Evolutionary conservation across 2,113 vertebrate genomes (phyloP).

Genomic region (Chamaea fasciata): DNA sequence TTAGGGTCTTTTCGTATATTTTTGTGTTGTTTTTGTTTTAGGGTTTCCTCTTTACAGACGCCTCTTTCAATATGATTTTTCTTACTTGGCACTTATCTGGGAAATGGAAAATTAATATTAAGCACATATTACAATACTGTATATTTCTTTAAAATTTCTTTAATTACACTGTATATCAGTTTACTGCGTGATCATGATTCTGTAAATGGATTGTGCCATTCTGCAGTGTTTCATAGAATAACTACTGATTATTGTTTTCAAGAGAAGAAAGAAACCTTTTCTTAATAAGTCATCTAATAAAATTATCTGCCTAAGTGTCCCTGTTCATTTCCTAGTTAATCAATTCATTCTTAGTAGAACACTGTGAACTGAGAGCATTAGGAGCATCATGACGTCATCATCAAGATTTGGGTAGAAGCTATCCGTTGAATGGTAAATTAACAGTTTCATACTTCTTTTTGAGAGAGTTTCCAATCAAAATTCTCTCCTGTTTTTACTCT

Average conservation of each 20-base stretch:
- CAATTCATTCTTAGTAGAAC: not conserved
- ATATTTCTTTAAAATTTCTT: not conserved
- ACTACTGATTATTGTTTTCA: not conserved
- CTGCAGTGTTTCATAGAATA: not conserved
- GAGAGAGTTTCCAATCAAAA: not conserved
- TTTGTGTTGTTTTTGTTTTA: not conserved
- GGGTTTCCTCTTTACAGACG: not conserved
- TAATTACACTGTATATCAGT: accelerated
- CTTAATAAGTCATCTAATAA: not conserved
- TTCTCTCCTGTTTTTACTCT: not conserved
- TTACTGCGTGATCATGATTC: not conserved
- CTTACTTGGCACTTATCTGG: not conserved
- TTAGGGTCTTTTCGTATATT: not conserved
- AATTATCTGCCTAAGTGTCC: not conserved
- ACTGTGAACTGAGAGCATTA: not conserved
- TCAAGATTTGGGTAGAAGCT: not conserved
- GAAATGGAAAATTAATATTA: not conserved
- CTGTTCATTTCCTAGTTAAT: not conserved
- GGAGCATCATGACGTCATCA: not conserved
- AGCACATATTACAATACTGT: not conserved
- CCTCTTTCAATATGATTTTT: not conserved
- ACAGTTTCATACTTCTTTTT: not conserved
- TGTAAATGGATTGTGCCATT: not conserved
- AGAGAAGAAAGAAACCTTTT: not conserved
- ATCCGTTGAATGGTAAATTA: not conserved